Conservation (phyloP, 2,797 vertebrate species). For the Enteromius viviparus region DNA sequence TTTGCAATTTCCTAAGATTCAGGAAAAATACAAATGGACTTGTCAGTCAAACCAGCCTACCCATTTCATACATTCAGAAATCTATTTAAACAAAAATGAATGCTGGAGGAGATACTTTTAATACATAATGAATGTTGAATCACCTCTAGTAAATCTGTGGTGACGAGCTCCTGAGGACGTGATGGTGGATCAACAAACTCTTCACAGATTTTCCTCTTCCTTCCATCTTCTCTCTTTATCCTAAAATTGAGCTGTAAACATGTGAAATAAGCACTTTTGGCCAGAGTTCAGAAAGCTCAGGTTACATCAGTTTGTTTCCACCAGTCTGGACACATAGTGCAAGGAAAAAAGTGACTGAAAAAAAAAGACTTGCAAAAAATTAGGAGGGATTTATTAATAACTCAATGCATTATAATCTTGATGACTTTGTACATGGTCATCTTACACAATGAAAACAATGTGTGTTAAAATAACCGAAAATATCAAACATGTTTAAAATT, state of each 20-base stretch:
- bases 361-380: not conserved
- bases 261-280: not conserved
- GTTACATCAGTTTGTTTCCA: conserved; percentile 7
- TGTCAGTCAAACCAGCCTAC: not conserved
- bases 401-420: too few species aligned
- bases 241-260: conserved; percentile 80
- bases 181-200: conserved; percentile 84
- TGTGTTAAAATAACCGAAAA: too few species aligned
- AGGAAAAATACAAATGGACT: not conserved
- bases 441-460: too few species aligned
- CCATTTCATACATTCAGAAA: conserved; percentile 2
- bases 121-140: conserved; percentile 1
- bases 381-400: not conserved
- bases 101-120: not conserved
- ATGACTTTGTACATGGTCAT: not conserved
- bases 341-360: not conserved
- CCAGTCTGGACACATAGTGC: not conserved
- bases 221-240: conserved; percentile 73
- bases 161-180: conserved; percentile 85
- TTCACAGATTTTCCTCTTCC: conserved; percentile 67
- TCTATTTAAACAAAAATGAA: not conserved
- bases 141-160: conserved; percentile 85
- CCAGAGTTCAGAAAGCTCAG: not conserved
- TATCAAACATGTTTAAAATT: not conserved
- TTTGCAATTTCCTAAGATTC: conserved; percentile 87